phyloP scores from a whole-genome alignment of 2,888 invertebrate species.

The Heliothis peltigera region DNA sequence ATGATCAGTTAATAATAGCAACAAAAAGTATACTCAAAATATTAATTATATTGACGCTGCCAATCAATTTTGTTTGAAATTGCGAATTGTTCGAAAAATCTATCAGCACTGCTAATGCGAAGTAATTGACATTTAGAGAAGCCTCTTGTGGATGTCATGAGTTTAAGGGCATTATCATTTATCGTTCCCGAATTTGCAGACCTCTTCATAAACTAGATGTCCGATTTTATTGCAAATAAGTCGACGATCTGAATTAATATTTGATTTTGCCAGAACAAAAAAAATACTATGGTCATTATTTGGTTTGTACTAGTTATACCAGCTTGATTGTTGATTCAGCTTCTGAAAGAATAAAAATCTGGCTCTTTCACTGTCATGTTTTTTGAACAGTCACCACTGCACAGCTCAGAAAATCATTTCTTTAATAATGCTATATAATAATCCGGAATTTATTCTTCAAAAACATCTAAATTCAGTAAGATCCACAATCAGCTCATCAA shows the following conservation, averaged over 20 bases:
- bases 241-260: conserved; percentile 3
- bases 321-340: too few species aligned
- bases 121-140: conserved; percentile 33
- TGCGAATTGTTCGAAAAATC: background rate
- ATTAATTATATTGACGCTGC: background rate
- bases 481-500: conserved; percentile 46
- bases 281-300: background rate
- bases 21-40: conserved; percentile 4
- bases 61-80: conserved; percentile 19
- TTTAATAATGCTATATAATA: too few species aligned
- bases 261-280: conserved; percentile 8
- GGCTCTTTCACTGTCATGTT: too few species aligned
- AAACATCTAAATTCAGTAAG: background rate
- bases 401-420: too few species aligned
- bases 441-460: background rate
- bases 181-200: conserved; percentile 1
- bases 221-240: background rate
- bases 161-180: background rate
- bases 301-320: too few species aligned
- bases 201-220: background rate
- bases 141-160: conserved; percentile 1
- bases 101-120: conserved; percentile 4
- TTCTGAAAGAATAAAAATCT: too few species aligned
- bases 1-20: conserved; percentile 18
- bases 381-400: too few species aligned